Conservation (phyloP, 2,113 vertebrate species). For the Rhabdomys dilectus region DNA sequence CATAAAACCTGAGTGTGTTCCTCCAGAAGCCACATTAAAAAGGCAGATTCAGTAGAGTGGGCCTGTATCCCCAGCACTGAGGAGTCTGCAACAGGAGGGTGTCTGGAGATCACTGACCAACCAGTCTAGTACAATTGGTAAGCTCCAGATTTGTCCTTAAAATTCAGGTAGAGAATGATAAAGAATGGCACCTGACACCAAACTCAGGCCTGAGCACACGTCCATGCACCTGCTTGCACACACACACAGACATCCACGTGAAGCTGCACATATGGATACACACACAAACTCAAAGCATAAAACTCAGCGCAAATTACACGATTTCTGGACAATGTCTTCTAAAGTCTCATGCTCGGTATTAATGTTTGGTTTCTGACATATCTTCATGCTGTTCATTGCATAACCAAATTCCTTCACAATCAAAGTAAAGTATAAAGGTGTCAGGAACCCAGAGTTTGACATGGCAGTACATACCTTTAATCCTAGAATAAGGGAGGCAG, state of each 20-base stretch:
- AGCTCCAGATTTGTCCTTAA: not conserved
- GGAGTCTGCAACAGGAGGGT: not conserved
- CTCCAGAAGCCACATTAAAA: not conserved
- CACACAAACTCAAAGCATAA: not conserved
- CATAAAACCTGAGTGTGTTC: not conserved
- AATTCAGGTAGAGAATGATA: no score
- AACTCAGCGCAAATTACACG: not conserved
- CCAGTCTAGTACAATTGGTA: not conserved
- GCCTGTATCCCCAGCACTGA: not conserved
- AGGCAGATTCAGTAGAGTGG: no score
- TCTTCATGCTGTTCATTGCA: not conserved
- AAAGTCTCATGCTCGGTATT: constrained; percentile 14
- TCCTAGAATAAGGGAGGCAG: not conserved
- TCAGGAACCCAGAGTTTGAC: no score
- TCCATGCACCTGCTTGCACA: no score
- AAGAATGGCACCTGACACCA: not conserved
- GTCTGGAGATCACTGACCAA: not conserved
- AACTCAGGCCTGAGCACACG: not conserved
- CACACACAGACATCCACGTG: no score
- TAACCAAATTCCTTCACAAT: not conserved
- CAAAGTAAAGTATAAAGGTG: not conserved
- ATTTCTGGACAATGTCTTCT: not conserved
- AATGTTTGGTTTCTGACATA: not conserved
- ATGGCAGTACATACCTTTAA: not conserved
- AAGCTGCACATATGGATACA: not conserved